A percentile compares a stretch with the other conserved stretches of the same genome.
Evolutionary conservation across 1,140 invertebrate species (phyloP).

Genomic region (Scaptomyza pallida): DNA sequence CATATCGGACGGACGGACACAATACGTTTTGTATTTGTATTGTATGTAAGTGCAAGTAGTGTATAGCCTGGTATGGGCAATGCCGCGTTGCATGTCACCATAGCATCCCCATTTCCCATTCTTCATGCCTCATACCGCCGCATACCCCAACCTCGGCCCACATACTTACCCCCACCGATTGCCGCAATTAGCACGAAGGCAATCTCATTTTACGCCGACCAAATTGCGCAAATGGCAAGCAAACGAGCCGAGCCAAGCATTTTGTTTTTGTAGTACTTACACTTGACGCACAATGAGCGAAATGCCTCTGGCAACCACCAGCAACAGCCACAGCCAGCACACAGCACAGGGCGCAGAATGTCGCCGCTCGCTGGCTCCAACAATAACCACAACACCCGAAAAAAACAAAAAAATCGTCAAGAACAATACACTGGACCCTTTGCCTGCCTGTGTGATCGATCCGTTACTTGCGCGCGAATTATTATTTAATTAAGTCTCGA

Average conservation of each 20-base stretch:
- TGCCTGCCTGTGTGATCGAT: conserved; percentile 27
- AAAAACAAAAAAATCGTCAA: background rate
- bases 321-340: too few relatives aligned
- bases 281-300: conserved; percentile 36
- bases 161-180: conserved; percentile 52
- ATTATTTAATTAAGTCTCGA: conserved; percentile 52
- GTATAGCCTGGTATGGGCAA: conserved; percentile 20
- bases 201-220: conserved; percentile 78
- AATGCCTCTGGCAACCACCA: conserved; percentile 19
- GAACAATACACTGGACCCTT: conserved; percentile 6
- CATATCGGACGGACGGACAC: conserved; percentile 8
- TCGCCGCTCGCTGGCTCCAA: conserved; percentile 1
- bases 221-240: conserved; percentile 71
- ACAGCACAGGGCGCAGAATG: background rate
- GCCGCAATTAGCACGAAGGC: conserved; percentile 77
- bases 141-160: conserved; percentile 12
- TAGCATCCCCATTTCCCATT: conserved; percentile 33
- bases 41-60: conserved; percentile 15
- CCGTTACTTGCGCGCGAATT: conserved; percentile 25
- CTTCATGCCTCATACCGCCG: conserved; percentile 6
- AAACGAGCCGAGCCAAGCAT: conserved; percentile 48
- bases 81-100: conserved; percentile 59
- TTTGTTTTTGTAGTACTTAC: conserved; percentile 41
- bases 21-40: background rate
- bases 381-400: conserved; percentile 18